phyloP scores from a whole-genome alignment of 2,113 vertebrate genomes.

The Rhea pennata region DNA sequence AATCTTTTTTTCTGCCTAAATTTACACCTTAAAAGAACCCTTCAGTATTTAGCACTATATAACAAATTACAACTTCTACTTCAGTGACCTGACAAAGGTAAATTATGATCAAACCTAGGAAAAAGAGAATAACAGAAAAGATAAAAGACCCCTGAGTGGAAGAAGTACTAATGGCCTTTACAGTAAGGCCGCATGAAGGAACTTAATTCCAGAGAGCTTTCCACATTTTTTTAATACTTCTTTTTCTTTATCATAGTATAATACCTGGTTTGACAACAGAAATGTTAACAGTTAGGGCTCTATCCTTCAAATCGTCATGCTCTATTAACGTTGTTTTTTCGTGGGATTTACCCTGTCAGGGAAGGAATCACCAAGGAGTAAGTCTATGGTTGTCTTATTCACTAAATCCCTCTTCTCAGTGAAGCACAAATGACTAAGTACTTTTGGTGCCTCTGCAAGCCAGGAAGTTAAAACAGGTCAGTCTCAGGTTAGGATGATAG shows the following conservation, averaged over 20 bases:
- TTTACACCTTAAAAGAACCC: not conserved
- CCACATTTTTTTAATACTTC: conserved; percentile 66
- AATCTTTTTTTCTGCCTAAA: not conserved
- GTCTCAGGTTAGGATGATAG: not conserved
- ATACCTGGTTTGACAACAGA: conserved; percentile 76
- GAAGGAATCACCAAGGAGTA: conserved; percentile 74
- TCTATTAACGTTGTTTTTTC: conserved; percentile 77
- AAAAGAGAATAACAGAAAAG: conserved; percentile 42
- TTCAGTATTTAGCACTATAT: not conserved
- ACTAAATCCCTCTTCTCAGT: conserved; percentile 75
- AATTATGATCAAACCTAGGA: conserved; percentile 2
- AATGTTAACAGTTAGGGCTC: conserved; percentile 74
- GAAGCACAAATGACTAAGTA: conserved; percentile 75
- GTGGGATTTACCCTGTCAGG: conserved; percentile 77
- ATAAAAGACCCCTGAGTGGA: conserved; percentile 62
- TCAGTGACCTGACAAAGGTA: not conserved
- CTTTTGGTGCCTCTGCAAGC: conserved; percentile 56
- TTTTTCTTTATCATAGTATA: conserved; percentile 72
- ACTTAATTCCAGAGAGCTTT: conserved; percentile 66
- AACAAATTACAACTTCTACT: not conserved
- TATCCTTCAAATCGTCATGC: conserved; percentile 75
- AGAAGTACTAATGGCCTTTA: conserved; percentile 59
- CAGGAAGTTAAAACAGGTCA: conserved; percentile 61
- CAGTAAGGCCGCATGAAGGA: conserved; percentile 70
- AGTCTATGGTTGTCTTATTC: conserved; percentile 72